Percentiles rank a stretch among this genome's conserved stretches.
phyloP scores from a whole-genome alignment of 2,888 invertebrate species.

The Dusona sp. region DNA sequence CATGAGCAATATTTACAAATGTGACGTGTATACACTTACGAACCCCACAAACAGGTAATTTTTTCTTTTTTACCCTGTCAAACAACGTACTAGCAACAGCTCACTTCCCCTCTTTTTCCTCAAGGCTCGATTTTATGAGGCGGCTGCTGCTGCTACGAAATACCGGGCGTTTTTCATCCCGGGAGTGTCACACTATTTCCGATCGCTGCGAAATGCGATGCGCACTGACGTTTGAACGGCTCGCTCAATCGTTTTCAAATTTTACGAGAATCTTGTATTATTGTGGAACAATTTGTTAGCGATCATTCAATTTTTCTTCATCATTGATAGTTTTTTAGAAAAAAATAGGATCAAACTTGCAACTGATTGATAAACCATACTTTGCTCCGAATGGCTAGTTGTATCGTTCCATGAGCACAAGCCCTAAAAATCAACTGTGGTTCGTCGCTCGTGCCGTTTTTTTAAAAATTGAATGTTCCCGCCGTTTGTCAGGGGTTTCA shows the following conservation, averaged over 20 bases:
- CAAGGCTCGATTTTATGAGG: slow-evolving; percentile 17
- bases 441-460: background rate
- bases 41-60: background rate
- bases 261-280: background rate
- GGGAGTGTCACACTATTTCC: slow-evolving; percentile 20
- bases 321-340: background rate
- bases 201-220: slow-evolving; percentile 16
- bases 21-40: slow-evolving; percentile 16
- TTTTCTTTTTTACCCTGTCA: background rate
- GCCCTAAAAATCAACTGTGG: background rate
- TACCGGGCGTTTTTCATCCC: slow-evolving; percentile 16
- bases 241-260: background rate
- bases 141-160: background rate
- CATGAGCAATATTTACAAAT: slow-evolving; percentile 30
- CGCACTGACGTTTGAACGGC: slow-evolving; percentile 2
- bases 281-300: background rate
- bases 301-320: background rate
- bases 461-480: background rate
- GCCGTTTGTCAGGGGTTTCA: background rate
- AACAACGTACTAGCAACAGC: background rate
- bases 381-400: background rate
- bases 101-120: background rate
- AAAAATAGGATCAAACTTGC: background rate
- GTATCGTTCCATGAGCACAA: background rate
- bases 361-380: background rate